Evolutionary conservation across 92 coral and sea anemone genomes (phyloP), one percentile per base, ranked within the genome.

Genomic region (Heliopora coerulea): DNA sequence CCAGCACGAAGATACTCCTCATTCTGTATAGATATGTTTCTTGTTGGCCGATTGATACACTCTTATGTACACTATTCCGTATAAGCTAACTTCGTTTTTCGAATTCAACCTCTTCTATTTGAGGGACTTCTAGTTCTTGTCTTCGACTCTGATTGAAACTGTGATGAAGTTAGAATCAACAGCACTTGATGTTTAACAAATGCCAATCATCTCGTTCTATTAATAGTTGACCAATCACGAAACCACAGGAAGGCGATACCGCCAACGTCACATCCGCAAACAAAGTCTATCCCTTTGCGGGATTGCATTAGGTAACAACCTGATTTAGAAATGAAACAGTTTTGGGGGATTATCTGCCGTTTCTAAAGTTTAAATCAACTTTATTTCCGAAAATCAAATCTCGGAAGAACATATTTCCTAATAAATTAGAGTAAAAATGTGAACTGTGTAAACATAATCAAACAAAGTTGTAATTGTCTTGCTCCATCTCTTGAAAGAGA

Each of bases 131-230:
- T 7, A 5, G 20, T 7, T 50, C 58, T 50, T 19, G 58, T 17
- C 26, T 6, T 17, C 19, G 3, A 50, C 6, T 50, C 20, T 23
- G 26, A 50, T 5, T 50, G 9, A 17, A 50, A 17, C 58, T 3
- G 8, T 50, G 42, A 4, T 37, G 12, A 37, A n/a, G n/a, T n/a
- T 37, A 3, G 58, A 50, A 50, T 3, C 17, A 50, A 17, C 6
- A 3, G 4, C 58, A 5, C 58, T 6, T 50, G 58, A 5, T 50
- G 58, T 6, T 6, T n/a, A n/a, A 50, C 17, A 50, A 5, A 50
- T 50, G 58, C 26, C 58, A 50, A 50, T 50, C 58, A 50, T 6
- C 26, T 50, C 20, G 3, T 50, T 50, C 58, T 50, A 50, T 50
- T 50, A 7, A 50, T 50, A 23, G 58, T 19, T 17, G 26, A n/a